Evolutionary conservation across 1,140 invertebrate genomes (phyloP), one percentile per base, ranked within the genome.

Genomic region (Hylyphantes graminicola): DNA sequence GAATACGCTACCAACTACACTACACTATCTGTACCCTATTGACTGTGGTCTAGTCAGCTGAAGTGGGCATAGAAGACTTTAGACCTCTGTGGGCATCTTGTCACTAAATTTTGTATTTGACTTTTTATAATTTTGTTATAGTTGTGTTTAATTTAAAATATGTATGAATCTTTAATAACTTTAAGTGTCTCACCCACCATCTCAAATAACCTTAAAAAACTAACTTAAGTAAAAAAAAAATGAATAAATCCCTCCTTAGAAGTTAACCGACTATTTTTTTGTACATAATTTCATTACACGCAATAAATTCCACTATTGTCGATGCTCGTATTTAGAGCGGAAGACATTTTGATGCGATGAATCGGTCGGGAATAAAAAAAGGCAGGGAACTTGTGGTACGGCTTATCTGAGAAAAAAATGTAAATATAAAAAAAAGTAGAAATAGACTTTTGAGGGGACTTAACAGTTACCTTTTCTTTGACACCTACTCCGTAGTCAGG

Each of bases 301-400:
- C 21, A 80, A 72, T 72, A 81, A 73, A 73, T 11, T 72, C 21
- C 54, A 17, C 57, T 63, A 54, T 73, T 55, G 72, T 17, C 11
- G 53, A 64, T 53, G 35, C 17, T 0, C 68, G 55, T 64, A 73
- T 73, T 81, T 81, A 73, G 78, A 54, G 51, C 54, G 70, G 78
- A 68, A 61, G 67, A 80, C 17, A 70, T 9, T 17, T 61, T 48
- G 3, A 17, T 8, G n/a, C 11, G 17, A 54, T 11, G n/a, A 17
- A 17, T 12, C 6, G 53, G 17, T 59, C 0, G n/a, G 59, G 54
- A 55, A 59, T 19, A 51, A 57, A 15, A 2, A 50, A 35, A 15
- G 21, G 19, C 35, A 50, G 21, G 11, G 50, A 35, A 13, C 12
- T 48, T 8, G 17, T 6, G 65, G 15, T 50, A 15, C n/a, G 2